Base-by-base conservation (phyloP, 1,140 invertebrate genomes). In the Pygmarrhopalites habei region DNA sequence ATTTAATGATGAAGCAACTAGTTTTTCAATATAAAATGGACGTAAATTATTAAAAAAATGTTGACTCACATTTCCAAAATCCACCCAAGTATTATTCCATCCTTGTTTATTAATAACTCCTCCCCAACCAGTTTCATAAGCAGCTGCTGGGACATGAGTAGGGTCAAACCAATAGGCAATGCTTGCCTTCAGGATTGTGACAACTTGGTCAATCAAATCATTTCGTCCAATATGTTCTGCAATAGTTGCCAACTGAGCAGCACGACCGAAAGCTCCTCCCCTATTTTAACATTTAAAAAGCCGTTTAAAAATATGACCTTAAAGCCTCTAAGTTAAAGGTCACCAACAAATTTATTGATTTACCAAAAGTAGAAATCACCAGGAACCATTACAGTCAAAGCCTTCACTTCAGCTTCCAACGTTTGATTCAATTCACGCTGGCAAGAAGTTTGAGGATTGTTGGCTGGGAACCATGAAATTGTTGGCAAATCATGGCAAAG, bases 121-220 rank as follows among this genome's bases (percentile, higher is more conserved):
- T 17, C 66, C 66, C 66, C 66, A 68, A 12, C 58, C 66, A 25
- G 66, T 64, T 39, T 68, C 66, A 44, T 44, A 68, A 19, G 66
- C 66, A 17, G 66, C 66, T 2, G 43, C 2, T 0, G 66, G 66
- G 14, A 1, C 4, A 10, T 39, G 58, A 0, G 2, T 29, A 12
- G 25, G 17, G 10, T 68, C 59, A 26, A 68, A 68, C 62, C 62
- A 68, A 28, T 64, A 62, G 25, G 47, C 25, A 21, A 61, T 26
- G 32, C 58, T 62, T n/a, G 44, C 23, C 41, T 68, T 68, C 32
- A 68, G 32, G n/a, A 68, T 25, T 15, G 56, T n/a, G 5, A 68
- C 47, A 7, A 68, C 60, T 52, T 26, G 55, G 5, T 46, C 29
- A 26, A 68, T 65, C 0, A 68, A 46, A 29, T 68, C 66, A 15